Percentiles rank a stretch among this genome's conserved stretches.
Evolutionary conservation across 30 jellyfish, hydroid and myxozoan genomes (phyloP).

Genomic region (Aurelia sp.): DNA sequence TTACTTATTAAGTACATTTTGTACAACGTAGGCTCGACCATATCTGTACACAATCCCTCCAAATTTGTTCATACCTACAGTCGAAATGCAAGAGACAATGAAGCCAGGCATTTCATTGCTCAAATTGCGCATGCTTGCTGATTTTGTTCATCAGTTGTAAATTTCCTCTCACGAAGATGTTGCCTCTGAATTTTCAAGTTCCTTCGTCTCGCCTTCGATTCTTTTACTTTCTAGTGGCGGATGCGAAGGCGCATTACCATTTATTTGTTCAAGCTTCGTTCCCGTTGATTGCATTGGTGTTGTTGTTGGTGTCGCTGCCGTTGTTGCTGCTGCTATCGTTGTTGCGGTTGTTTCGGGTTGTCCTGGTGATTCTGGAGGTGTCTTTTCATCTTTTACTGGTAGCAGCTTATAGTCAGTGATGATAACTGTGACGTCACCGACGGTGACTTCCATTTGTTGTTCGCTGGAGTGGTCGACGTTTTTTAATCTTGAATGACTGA

Average conservation of each 20-base stretch:
- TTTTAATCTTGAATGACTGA: slow-evolving; percentile 55
- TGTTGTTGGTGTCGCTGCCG: not conserved
- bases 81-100: too few species aligned
- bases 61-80: too few species aligned
- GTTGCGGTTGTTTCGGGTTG: slow-evolving; percentile 5
- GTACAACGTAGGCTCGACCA: too few species aligned
- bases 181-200: too few species aligned
- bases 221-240: too few species aligned
- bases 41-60: too few species aligned
- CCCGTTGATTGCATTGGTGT: not conserved
- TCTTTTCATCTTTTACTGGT: slow-evolving; percentile 78
- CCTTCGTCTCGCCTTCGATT: too few species aligned
- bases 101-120: too few species aligned
- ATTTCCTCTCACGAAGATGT: too few species aligned
- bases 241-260: not conserved
- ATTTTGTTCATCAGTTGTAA: too few species aligned
- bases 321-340: not conserved
- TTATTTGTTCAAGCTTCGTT: not conserved
- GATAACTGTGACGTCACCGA: slow-evolving; percentile 91
- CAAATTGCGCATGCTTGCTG: too few species aligned
- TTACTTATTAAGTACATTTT: too few species aligned
- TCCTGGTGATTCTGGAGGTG: slow-evolving; percentile 76
- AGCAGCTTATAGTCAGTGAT: slow-evolving; percentile 92
- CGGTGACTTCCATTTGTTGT: slow-evolving; percentile 90
- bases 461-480: slow-evolving; percentile 85